Base-by-base conservation (phyloP, 2,113 vertebrate genomes). In the Porphyrio hochstetteri region DNA sequence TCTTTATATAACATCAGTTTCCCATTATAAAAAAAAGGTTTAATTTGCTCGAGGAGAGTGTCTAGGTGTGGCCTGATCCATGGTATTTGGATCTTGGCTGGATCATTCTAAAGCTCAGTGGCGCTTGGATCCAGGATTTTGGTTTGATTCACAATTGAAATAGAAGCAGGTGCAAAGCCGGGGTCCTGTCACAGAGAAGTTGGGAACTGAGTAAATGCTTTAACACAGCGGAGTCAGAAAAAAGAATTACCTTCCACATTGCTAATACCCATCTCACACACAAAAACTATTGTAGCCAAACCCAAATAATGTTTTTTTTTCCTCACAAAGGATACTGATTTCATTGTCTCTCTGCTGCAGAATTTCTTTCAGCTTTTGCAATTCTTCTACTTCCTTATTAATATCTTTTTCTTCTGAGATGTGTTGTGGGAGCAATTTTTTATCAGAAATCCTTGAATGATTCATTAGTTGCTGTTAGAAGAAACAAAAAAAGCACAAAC, bases 321-420 rank as follows among this genome's bases (percentile, higher is more conserved):
- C 12, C 28, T 79, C 23, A 55, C 17, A 95, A 99, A 99, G 99
- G 99, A 99, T 99, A 99, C 98, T 98, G 94, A 99, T 99, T 97
- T 99, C 99, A 63, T 98, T 98, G 88, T 99, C 98, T 68, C 99
- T 98, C 80, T 99, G 99, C 53, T 94, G 97, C 16, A 99, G 95
- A 95, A 98, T 96, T 63, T 98, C 98, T 92, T 93, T 98, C 64
- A 99, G 88, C 92, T 97, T 99, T 94, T 95, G 93, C 48, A 98
- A 28, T 64, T 99, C 98, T 88, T 96, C 96, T 13, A 24, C 11
- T 35, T 90, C 70, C 50, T 82, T 85, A 11, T 78, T 78, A 57
- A 19, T n/a, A 13, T 36, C 44, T 50, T 94, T 88, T 44, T 92
- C 84, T 65, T 74, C 96, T 61, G 42, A 38, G n/a, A 3, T 57